phyloP scores from a whole-genome alignment of 2,113 vertebrate species.

The Steatornis caripensis region DNA sequence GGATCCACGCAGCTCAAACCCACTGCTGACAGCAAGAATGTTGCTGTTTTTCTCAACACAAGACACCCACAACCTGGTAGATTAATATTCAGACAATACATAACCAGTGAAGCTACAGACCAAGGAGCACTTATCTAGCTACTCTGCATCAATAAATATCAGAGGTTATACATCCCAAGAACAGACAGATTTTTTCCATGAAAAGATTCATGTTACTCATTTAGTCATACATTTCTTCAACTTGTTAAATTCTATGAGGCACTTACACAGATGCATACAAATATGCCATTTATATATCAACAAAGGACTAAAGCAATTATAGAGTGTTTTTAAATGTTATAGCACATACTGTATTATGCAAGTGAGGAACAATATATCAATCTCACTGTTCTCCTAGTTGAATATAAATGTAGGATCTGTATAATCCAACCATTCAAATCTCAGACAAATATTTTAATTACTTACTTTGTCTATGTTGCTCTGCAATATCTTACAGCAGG shows the following conservation, averaged over 20 bases:
- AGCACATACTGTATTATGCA: neutral
- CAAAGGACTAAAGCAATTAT: conserved; percentile 13
- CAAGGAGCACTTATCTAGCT: neutral
- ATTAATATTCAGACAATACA: neutral
- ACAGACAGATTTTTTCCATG: neutral
- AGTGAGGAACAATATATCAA: conserved; percentile 29
- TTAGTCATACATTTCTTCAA: neutral
- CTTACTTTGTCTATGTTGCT: neutral
- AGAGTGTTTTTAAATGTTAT: neutral
- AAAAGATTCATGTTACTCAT: neutral
- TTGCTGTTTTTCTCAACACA: neutral
- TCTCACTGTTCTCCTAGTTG: neutral
- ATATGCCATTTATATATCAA: neutral
- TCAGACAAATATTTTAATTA: neutral
- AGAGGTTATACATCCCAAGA: neutral
- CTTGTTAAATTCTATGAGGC: neutral
- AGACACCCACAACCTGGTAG: neutral
- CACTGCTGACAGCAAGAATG: neutral
- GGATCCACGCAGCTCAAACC: neutral
- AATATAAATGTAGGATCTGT: neutral
- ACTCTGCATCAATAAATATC: neutral
- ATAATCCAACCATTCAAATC: neutral
- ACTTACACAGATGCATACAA: conserved; percentile 2
- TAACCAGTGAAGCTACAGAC: neutral
- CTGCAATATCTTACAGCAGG: neutral